Evolutionary conservation across 2,888 invertebrate genomes (phyloP).

Genomic region (Eupeodes luniger): DNA sequence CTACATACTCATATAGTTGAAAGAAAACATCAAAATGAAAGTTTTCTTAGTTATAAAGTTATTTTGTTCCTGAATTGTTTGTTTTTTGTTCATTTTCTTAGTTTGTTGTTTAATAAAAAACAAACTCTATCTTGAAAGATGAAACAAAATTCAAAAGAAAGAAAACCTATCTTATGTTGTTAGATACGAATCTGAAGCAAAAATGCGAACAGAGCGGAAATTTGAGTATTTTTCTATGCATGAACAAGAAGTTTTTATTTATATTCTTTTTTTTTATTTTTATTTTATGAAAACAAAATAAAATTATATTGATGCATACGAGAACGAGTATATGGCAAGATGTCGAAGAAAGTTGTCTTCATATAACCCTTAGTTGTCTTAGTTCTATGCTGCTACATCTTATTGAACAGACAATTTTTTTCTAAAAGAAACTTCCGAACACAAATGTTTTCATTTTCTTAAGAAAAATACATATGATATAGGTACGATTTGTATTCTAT

Average conservation of each 20-base stretch:
- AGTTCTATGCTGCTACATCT: too few relatives aligned
- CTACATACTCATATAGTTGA: too few relatives aligned
- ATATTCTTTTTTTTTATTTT: background rate
- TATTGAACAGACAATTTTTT: too few relatives aligned
- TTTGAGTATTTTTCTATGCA: constrained; percentile 34
- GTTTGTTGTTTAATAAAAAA: constrained; percentile 1
- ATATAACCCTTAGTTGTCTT: too few relatives aligned
- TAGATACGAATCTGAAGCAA: too few relatives aligned
- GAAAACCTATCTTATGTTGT: constrained; percentile 8
- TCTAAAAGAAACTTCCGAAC: too few relatives aligned
- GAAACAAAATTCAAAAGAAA: constrained; percentile 51
- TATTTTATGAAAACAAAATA: constrained; percentile 9
- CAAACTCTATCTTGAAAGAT: constrained; percentile 7
- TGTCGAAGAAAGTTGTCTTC: too few relatives aligned
- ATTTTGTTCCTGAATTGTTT: constrained; percentile 22
- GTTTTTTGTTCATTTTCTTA: constrained; percentile 3
- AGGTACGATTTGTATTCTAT: too few relatives aligned
- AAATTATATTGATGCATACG: too few relatives aligned
- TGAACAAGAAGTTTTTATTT: background rate
- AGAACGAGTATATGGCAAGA: too few relatives aligned
- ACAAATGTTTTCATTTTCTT: too few relatives aligned
- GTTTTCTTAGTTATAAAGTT: constrained; percentile 64
- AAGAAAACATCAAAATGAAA: constrained; percentile 11
- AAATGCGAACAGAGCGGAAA: constrained; percentile 26
- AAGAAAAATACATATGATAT: too few relatives aligned